These are phyloP conservation scores for Lutjanus argentimaculatus DNA, from an alignment of 2,797 vertebrate genomes.

Conservation along the genomic window DNA sequence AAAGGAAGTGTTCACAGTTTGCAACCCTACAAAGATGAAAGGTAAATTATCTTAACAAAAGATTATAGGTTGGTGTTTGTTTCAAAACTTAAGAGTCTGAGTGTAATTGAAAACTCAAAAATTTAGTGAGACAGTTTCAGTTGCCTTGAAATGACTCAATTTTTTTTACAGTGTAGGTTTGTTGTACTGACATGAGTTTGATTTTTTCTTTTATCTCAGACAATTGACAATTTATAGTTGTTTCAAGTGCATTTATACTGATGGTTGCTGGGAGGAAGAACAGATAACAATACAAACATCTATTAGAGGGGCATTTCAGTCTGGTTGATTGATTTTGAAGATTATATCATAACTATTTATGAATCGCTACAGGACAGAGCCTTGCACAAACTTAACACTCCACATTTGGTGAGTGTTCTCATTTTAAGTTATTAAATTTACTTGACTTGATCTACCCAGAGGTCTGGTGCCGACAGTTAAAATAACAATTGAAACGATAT, in stretches of 20 bases:
- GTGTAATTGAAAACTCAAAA: too few species aligned
- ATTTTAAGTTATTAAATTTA: constrained; percentile 25
- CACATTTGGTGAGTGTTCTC: constrained; percentile 18
- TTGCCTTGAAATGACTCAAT: too few species aligned
- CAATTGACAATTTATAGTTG: constrained; percentile 33
- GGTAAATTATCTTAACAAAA: too few species aligned
- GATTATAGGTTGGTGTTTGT: too few species aligned
- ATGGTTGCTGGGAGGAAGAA: constrained; percentile 21
- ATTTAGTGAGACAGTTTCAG: too few species aligned
- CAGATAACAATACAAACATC: constrained; percentile 11
- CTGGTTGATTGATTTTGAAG: constrained; percentile 37
- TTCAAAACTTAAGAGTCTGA: too few species aligned
- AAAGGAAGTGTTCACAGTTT: too few species aligned
- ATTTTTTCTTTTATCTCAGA: background rate
- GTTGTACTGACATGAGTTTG: too few species aligned
- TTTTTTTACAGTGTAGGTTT: too few species aligned
- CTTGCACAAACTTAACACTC: constrained; percentile 48
- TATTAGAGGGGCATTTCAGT: constrained; percentile 36
- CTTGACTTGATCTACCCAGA: constrained; percentile 4
- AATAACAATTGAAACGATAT: constrained; percentile 31
- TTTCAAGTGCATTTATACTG: constrained; percentile 46
- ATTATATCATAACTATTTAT: constrained; percentile 11
- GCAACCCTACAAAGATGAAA: too few species aligned
- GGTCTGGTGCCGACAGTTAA: constrained; percentile 24
- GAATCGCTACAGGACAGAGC: constrained; percentile 25